phyloP scores from a whole-genome alignment of 2,797 vertebrate species.

The Emydoidea blandingii region DNA sequence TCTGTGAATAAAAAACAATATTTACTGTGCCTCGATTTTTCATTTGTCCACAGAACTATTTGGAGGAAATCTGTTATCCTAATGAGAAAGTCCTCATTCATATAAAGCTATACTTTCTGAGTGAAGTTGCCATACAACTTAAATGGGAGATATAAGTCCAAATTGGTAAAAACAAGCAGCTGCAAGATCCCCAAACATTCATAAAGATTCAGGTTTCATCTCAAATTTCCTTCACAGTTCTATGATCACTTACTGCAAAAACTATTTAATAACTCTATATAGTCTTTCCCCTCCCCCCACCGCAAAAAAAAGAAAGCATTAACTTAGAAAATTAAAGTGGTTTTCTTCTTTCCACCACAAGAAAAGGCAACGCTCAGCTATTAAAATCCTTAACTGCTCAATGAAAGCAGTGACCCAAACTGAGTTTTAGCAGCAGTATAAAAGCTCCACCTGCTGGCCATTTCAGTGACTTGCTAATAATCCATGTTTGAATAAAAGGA shows the following conservation, averaged over 20 bases:
- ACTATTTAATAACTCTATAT: neutral
- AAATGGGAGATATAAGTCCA: neutral
- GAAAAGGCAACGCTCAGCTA: rapidly evolving
- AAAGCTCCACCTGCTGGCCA: neutral
- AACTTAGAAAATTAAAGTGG: neutral
- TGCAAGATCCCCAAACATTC: neutral
- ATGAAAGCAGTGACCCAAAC: neutral
- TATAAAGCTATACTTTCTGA: neutral
- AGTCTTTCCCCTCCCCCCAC: no score
- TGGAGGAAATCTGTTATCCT: neutral
- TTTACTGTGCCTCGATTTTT: neutral
- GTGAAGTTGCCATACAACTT: neutral
- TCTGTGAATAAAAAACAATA: neutral
- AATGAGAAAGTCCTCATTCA: neutral
- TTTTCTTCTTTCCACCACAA: neutral
- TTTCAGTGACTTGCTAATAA: neutral
- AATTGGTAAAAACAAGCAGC: neutral
- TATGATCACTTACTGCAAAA: neutral
- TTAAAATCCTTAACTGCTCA: neutral
- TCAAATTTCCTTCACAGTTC: neutral
- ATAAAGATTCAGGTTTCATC: neutral
- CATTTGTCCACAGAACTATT: neutral
- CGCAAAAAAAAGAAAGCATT: neutral
- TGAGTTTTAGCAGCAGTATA: neutral
- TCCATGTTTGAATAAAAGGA: neutral